These are phyloP conservation scores for Stegodyphus dumicola DNA, from an alignment of 1,140 invertebrate genomes.

Conservation along the genomic window DNA sequence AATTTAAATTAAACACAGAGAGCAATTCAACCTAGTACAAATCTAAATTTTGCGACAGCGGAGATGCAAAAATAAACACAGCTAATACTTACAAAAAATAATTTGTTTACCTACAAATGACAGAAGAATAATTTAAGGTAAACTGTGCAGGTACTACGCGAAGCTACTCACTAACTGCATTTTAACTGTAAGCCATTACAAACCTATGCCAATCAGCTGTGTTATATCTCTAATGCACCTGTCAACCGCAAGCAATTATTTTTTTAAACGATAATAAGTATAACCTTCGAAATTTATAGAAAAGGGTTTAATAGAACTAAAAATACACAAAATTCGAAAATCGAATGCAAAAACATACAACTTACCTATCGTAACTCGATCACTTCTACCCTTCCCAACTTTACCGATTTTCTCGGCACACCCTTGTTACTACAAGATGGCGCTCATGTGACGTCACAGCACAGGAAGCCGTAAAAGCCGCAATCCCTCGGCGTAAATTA, in stretches of 20 bases:
- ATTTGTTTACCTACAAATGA: too few species aligned
- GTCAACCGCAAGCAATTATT: constrained; percentile 28
- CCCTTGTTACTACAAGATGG: constrained; percentile 57
- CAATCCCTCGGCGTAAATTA: constrained; percentile 40
- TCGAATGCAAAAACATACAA: constrained; percentile 20
- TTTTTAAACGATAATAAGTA: not conserved
- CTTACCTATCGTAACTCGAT: constrained; percentile 51
- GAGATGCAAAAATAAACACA: too few species aligned
- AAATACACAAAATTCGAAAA: not conserved
- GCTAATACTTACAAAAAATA: too few species aligned
- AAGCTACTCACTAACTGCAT: too few species aligned
- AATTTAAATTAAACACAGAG: too few species aligned
- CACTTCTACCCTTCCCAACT: constrained; percentile 51
- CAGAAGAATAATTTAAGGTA: too few species aligned
- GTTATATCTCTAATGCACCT: constrained; percentile 41
- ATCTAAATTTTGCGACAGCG: too few species aligned
- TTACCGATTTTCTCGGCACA: constrained; percentile 49
- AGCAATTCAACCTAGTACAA: too few species aligned
- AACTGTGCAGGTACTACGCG: too few species aligned
- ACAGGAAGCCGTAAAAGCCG: constrained; percentile 59
- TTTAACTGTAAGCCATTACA: constrained; percentile 33
- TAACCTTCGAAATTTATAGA: not conserved
- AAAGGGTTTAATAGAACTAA: not conserved
- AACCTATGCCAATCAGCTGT: constrained; percentile 52
- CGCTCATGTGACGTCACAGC: constrained; percentile 56